Percentiles rank a stretch among this genome's conserved stretches.
phyloP scores from a whole-genome alignment of 2,113 vertebrate genomes.

The Numenius arquata region DNA sequence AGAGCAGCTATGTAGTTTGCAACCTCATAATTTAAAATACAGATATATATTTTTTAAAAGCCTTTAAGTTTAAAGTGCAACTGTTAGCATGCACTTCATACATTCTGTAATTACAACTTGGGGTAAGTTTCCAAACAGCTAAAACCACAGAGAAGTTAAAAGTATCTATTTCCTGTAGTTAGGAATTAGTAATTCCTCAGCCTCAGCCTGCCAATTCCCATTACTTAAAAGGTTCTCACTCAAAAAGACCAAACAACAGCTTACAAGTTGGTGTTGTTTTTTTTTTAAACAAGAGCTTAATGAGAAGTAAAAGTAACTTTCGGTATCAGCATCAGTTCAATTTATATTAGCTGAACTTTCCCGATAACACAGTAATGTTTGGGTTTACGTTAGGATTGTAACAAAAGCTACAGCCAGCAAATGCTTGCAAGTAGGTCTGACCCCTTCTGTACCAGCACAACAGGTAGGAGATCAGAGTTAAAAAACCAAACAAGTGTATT shows the following conservation, averaged over 20 bases:
- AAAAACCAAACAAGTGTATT: background rate
- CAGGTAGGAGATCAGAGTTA: background rate
- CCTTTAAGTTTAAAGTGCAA: background rate
- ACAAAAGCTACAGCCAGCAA: background rate
- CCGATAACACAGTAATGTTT: background rate
- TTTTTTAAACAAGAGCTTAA: background rate
- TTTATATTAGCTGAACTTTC: background rate
- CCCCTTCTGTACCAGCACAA: background rate
- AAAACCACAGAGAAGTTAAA: background rate
- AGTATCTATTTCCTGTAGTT: background rate
- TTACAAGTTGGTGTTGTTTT: background rate
- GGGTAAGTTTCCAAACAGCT: background rate
- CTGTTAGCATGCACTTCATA: background rate
- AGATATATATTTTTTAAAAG: background rate
- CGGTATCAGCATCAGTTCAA: background rate
- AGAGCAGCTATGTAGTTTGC: background rate
- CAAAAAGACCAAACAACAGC: background rate
- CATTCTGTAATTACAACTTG: background rate
- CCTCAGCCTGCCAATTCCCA: background rate
- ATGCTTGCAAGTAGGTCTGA: fast-evolving
- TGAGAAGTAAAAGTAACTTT: background rate
- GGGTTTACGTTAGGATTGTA: background rate
- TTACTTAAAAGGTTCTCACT: background rate
- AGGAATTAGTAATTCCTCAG: background rate
- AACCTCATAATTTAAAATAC: background rate